Conservation (phyloP, 2,888 invertebrate species). For the Pristionchus entomophagus region DNA sequence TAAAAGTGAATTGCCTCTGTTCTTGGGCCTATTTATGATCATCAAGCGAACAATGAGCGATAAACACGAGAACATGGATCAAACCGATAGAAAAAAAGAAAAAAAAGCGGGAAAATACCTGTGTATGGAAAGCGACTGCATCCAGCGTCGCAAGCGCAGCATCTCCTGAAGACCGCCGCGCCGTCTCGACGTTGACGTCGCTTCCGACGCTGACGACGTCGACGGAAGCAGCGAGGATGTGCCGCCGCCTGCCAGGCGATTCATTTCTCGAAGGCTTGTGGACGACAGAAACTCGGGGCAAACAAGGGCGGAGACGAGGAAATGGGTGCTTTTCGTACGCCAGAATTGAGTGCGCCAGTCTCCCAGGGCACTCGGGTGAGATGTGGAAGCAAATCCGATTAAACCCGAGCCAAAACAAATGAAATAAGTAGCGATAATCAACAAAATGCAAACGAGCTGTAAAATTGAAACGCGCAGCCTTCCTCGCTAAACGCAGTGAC, state of each 20-base stretch:
- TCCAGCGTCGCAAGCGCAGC: neutral
- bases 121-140: slow-evolving; percentile 1
- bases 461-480: neutral
- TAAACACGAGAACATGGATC: neutral
- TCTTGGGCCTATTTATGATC: no score
- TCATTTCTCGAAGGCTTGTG: neutral
- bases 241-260: neutral
- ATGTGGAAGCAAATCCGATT: slow-evolving; percentile 9
- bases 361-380: neutral
- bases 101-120: neutral
- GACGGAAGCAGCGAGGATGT: slow-evolving; percentile 18
- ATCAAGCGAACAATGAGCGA: no score
- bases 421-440: neutral
- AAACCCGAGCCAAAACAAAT: slow-evolving; percentile 35
- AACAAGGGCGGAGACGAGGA: slow-evolving; percentile 5
- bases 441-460: neutral
- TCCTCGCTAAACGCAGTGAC: slow-evolving; percentile 6
- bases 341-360: neutral
- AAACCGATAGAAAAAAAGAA: neutral
- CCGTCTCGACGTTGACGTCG: neutral
- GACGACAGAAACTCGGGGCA: neutral
- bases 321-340: neutral
- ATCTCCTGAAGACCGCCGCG: neutral
- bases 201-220: slow-evolving; percentile 8
- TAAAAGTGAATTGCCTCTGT: no score